Conservation (phyloP, 1,140 invertebrate genomes). For the Piezodorus guildinii region DNA sequence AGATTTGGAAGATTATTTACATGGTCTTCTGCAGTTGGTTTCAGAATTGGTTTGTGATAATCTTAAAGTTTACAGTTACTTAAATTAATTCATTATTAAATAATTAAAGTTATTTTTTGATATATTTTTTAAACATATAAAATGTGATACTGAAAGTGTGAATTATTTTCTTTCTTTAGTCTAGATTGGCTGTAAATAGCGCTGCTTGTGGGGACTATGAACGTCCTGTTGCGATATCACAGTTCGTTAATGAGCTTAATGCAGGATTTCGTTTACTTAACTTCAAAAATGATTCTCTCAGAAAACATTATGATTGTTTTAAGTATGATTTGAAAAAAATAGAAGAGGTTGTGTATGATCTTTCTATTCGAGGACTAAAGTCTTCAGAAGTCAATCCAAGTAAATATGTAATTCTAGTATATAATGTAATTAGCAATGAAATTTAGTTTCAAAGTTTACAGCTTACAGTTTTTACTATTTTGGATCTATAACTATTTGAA, state of each 20-base stretch:
- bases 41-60: conserved; percentile 48
- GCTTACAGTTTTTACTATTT: too few relatives aligned
- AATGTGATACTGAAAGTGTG: too few relatives aligned
- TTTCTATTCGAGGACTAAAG: conserved; percentile 70
- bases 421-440: too few relatives aligned
- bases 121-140: too few relatives aligned
- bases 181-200: conserved; percentile 74
- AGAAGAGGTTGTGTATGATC: conserved; percentile 88
- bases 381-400: background rate
- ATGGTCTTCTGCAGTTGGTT: conserved; percentile 67
- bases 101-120: too few relatives aligned
- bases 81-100: too few relatives aligned
- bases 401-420: too few relatives aligned
- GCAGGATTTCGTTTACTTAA: conserved; percentile 78
- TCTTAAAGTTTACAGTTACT: too few relatives aligned
- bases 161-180: conserved; percentile 30
- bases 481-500: too few relatives aligned
- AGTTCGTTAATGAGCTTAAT: conserved; percentile 75
- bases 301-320: conserved; percentile 78
- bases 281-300: conserved; percentile 78
- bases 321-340: conserved; percentile 93
- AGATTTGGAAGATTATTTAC: conserved; percentile 81
- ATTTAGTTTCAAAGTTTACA: too few relatives aligned
- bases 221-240: conserved; percentile 66
- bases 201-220: conserved; percentile 76